Conservation (phyloP, 2,888 invertebrate genomes). For the Trachelus troglodyta region DNA sequence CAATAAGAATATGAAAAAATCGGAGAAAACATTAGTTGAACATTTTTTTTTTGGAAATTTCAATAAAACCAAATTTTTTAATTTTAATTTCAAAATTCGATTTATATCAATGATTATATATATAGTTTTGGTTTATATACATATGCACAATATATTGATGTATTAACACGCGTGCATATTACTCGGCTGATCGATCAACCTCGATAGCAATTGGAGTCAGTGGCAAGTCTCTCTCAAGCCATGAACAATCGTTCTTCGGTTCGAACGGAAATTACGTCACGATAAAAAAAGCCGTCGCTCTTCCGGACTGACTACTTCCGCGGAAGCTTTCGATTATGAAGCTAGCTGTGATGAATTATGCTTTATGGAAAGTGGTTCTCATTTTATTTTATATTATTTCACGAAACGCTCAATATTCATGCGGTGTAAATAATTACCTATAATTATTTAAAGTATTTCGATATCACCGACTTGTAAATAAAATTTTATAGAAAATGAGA, state of each 20-base stretch:
- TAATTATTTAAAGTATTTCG: neutral
- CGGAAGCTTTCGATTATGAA: constrained; percentile 14
- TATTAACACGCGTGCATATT: neutral
- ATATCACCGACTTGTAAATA: neutral
- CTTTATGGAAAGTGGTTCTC: neutral
- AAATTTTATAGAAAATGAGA: neutral
- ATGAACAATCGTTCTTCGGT: neutral
- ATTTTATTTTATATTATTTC: constrained; percentile 4
- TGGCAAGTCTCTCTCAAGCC: constrained; percentile 4
- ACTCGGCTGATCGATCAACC: constrained; percentile 15
- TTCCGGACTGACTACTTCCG: neutral
- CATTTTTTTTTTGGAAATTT: neutral
- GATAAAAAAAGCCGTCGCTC: constrained; percentile 19
- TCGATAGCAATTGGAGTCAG: constrained; percentile 13
- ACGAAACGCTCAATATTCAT: neutral
- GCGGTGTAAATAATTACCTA: neutral
- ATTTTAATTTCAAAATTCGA: too few species aligned
- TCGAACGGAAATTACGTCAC: constrained; percentile 27
- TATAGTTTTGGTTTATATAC: too few species aligned
- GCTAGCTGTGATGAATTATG: constrained; percentile 5
- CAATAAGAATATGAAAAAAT: neutral
- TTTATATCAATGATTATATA: too few species aligned
- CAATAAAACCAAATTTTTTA: neutral
- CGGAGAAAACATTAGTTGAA: neutral
- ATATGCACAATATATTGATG: neutral